phyloP scores from a whole-genome alignment of 2,113 vertebrate species.

The Taurulus bubalis region DNA sequence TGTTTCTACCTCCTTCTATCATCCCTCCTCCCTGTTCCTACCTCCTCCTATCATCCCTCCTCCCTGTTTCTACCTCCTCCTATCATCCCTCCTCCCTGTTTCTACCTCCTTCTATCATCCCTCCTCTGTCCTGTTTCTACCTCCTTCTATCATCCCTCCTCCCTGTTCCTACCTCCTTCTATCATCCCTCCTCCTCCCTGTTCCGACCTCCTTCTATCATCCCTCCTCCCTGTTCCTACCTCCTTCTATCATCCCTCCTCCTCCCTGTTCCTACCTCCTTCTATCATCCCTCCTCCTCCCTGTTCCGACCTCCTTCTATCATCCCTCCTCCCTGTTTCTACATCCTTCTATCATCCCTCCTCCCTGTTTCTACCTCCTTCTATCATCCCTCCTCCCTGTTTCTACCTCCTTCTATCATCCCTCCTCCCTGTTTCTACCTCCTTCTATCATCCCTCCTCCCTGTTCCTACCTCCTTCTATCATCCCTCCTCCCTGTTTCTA shows the following conservation, averaged over 20 bases:
- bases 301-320: neutral
- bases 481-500: constrained; percentile 14
- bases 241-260: no score
- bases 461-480: constrained; percentile 22
- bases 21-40: neutral
- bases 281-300: constrained; percentile 14
- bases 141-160: constrained; percentile 9
- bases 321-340: neutral
- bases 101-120: neutral
- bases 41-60: constrained; percentile 12
- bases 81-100: constrained; percentile 19
- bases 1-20: neutral
- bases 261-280: constrained; percentile 22
- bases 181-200: constrained; percentile 17
- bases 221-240: neutral
- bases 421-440: neutral
- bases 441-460: constrained; percentile 22
- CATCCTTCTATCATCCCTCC: constrained; percentile 7
- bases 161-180: constrained; percentile 21
- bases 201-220: neutral
- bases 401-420: neutral
- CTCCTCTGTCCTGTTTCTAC: neutral
- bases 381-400: constrained; percentile 19
- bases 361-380: constrained; percentile 22
- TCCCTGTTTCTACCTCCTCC: constrained; percentile 21